Percentiles rank a stretch among this genome's conserved stretches.
phyloP scores from a whole-genome alignment of 1,140 invertebrate species.

The Drosophila watanabei region DNA sequence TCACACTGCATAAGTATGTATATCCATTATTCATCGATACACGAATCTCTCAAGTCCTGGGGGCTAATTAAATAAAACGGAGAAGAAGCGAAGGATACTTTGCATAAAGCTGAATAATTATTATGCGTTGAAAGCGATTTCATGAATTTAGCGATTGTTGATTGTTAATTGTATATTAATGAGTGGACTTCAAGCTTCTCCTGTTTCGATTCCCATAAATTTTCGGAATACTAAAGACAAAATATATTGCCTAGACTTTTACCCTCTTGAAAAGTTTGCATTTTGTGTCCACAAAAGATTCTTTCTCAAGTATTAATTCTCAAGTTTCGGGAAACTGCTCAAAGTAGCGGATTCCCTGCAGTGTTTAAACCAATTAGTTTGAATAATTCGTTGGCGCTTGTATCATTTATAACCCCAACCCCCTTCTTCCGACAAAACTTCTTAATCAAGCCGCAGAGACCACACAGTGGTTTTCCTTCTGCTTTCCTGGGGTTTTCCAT shows the following conservation, averaged over 20 bases:
- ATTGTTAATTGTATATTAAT: constrained; percentile 23
- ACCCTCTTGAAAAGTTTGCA: neutral
- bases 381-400: constrained; percentile 47
- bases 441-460: constrained; percentile 48
- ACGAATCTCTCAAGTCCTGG: neutral
- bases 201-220: neutral
- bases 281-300: constrained; percentile 7
- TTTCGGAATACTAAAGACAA: neutral
- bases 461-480: constrained; percentile 28
- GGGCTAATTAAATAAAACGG: constrained; percentile 19
- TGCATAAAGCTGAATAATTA: constrained; percentile 25
- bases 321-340: constrained; percentile 18
- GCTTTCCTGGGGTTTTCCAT: constrained; percentile 4
- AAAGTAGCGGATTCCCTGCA: constrained; percentile 20
- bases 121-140: constrained; percentile 6
- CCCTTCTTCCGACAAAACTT: constrained; percentile 20
- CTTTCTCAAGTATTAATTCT: constrained; percentile 22
- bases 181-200: neutral
- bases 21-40: constrained; percentile 25
- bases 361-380: constrained; percentile 50
- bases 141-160: neutral
- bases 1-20: constrained; percentile 20
- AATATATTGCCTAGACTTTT: neutral
- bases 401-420: constrained; percentile 45
- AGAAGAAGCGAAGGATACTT: neutral